Evolutionary conservation across 2,888 invertebrate genomes (phyloP), one percentile per base, ranked within the genome.

Genomic region (Litoditis marina): DNA sequence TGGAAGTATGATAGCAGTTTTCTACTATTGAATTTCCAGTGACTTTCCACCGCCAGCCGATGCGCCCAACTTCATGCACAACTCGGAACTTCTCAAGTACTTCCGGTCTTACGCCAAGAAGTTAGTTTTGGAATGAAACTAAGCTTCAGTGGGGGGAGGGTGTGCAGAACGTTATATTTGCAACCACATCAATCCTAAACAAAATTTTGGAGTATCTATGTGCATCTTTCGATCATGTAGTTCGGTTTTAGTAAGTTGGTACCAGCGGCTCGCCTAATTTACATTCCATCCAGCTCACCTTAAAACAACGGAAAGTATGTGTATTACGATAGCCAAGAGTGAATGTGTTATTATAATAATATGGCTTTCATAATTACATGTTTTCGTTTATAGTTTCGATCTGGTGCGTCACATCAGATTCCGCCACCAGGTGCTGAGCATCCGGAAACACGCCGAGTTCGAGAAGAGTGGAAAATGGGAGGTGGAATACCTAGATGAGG

Each of bases 21-120:
- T 36, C 39, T 16, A 36, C 11, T n/a, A 11, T n/a, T n/a, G 11
- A 36, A 36, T 28, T 42, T 64, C 63, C 42, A 83, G 83, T 55
- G 83, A 86, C 75, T 86, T 85, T 70, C 85, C 85, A 0, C 83
- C 84, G 0, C 85, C 85, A 1, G 73, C 78, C 36, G 74, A 85
- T 11, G 84, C 81, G 63, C 84, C 86, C 7, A 84, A 84, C 63
- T 86, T 83, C 74, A 83, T 86, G 83, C 84, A 84, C 59, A 85
- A 86, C 66, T 62, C 68, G 16, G 54, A 73, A 34, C 56, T 79
- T 58, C 63, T 75, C 50, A 53, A 70, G 58, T 58, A 81, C 67
- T 69, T 77, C 34, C 49, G 65, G 22, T 47, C 58, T 31, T 79
- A 81, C 53, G 76, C 79, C 27, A 62, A 77, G 8, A 64, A 78